Evolutionary conservation across 2,888 invertebrate genomes (phyloP), one percentile per base, ranked within the genome.

Genomic region (Melipona bicolor): DNA sequence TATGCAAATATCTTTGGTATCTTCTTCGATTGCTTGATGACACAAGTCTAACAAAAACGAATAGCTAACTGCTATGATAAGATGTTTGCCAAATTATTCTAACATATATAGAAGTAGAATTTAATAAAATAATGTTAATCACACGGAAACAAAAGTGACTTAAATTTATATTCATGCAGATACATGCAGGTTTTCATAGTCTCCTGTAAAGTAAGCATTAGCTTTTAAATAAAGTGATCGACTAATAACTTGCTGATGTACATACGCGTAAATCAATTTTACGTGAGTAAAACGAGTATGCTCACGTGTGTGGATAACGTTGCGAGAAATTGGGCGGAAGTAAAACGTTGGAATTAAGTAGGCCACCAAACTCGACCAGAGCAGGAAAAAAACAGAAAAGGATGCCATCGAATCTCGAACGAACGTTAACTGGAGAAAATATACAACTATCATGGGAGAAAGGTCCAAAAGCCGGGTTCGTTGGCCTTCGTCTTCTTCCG

Each of bases 391-490:
- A 19, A 59, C 68, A 65, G 76, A 72, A 59, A 71, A 68, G 78
- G 74, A 27, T 87, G 75, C 73, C 70, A 50, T 64, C 62, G 54
- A 68, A 77, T 77, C 77, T 72, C 68, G 62, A 82, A 69, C 49
- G 70, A 65, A 67, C 77, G 79, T 68, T 78, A 86, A 88, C 86
- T 85, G 80, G 87, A 85, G 81, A 86, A 88, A 87, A 84, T 76
- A 84, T 85, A 86, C 83, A 86, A 79, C 85, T 86, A 43, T 87
- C 85, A 70, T 81, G 70, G 85, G 90, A 89, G 91, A 92, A 91
- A 91, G 91, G 87, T 89, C 88, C 85, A 86, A 84, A 87, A 88
- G 87, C 81, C 69, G 85, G 79, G 91, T 90, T 91, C 90, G 75
- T 79, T 87, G 90, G 79, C 90, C 91, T 88, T 84, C 36, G 70